These are phyloP conservation scores for Orthosia cruda DNA, from an alignment of 2,888 invertebrate genomes.

Conservation along the genomic window DNA sequence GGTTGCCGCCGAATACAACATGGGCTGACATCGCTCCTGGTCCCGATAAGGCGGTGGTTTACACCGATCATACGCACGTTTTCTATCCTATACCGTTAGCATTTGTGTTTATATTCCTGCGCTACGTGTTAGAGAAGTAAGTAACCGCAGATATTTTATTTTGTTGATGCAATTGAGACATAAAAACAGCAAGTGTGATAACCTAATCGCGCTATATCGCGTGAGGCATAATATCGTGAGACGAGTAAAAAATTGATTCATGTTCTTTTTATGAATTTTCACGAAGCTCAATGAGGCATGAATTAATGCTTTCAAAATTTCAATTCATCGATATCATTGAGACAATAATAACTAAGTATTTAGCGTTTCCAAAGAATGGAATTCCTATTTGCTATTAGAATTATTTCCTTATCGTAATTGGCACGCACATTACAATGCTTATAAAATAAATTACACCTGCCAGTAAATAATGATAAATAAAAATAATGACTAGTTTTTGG, in stretches of 20 bases:
- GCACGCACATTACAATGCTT: conserved; percentile 13
- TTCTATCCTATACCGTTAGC: conserved; percentile 96
- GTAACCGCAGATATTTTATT: conserved; percentile 75
- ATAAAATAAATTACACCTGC: conserved; percentile 35
- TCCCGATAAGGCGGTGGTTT: conserved; percentile 93
- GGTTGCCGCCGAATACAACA: conserved; percentile 98
- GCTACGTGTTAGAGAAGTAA: conserved; percentile 97
- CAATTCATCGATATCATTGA: neutral
- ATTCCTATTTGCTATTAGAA: conserved; percentile 10
- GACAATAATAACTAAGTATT: neutral
- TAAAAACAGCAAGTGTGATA: conserved; percentile 67
- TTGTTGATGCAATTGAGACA: conserved; percentile 49
- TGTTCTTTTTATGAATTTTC: conserved; percentile 53
- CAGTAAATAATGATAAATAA: conserved; percentile 26
- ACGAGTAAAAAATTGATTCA: conserved; percentile 46
- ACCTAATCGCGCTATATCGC: conserved; percentile 61
- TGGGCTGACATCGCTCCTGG: conserved; percentile 97
- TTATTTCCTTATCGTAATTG: conserved; percentile 37
- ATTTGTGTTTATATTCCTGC: conserved; percentile 94
- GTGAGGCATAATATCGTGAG: conserved; percentile 53
- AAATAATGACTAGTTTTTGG: neutral
- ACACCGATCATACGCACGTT: conserved; percentile 96
- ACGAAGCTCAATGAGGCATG: conserved; percentile 45
- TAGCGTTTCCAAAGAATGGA: conserved; percentile 9
- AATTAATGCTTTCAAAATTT: conserved; percentile 32